Evolutionary conservation across 1,140 invertebrate species (phyloP).

Genomic region (Wiebesia pumilae): DNA sequence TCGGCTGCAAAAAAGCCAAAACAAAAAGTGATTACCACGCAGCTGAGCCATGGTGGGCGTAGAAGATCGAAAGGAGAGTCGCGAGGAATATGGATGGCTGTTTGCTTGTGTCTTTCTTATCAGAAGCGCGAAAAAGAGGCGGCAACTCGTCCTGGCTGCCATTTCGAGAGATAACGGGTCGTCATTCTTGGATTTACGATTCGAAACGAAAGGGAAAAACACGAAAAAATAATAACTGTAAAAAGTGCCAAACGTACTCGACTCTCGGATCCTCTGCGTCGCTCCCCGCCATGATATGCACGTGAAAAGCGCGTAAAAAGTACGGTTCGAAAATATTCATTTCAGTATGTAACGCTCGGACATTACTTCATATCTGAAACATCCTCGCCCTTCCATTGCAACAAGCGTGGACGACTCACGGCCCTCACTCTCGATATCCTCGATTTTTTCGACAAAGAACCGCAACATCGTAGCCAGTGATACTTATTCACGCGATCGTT

Average conservation of each 20-base stretch:
- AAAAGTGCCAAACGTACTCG: slow-evolving; percentile 59
- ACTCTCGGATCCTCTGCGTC: neutral
- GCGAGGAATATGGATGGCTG: neutral
- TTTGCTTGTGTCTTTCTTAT: slow-evolving; percentile 32
- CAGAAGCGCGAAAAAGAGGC: slow-evolving; percentile 31
- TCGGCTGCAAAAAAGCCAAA: neutral
- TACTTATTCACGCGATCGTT: neutral
- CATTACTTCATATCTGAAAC: slow-evolving; percentile 45
- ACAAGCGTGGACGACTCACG: neutral
- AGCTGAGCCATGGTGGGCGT: neutral
- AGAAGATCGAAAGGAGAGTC: neutral
- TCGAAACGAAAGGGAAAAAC: slow-evolving; percentile 66
- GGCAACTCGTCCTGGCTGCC: slow-evolving; percentile 37
- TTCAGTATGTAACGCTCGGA: slow-evolving; percentile 12
- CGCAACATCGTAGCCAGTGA: too few species aligned
- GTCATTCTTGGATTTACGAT: slow-evolving; percentile 65
- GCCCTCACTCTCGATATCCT: too few species aligned
- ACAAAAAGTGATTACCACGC: neutral
- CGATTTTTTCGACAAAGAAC: too few species aligned
- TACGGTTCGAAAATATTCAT: slow-evolving; percentile 59
- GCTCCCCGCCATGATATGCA: slow-evolving; percentile 43
- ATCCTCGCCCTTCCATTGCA: neutral
- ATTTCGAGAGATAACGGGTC: slow-evolving; percentile 55
- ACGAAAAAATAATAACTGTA: slow-evolving; percentile 72
- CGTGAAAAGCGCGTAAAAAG: slow-evolving; percentile 64